These are phyloP conservation scores for Hirtodrosophila confusa DNA, from an alignment of 2,888 invertebrate species.

Conservation along the genomic window DNA sequence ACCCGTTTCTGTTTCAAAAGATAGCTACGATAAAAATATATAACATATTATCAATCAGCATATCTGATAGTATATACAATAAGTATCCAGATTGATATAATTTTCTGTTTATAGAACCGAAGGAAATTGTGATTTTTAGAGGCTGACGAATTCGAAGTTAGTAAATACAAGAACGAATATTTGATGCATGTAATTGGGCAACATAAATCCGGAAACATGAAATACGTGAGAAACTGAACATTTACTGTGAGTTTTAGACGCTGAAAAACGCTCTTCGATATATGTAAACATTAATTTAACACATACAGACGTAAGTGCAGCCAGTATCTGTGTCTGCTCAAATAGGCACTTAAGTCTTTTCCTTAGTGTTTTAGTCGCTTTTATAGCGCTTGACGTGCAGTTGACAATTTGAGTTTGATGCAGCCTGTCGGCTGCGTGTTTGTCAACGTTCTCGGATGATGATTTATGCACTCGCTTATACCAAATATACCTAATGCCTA, in stretches of 20 bases:
- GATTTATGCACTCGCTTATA: constrained; percentile 70
- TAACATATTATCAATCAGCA: too few relatives aligned
- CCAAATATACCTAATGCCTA: constrained; percentile 52
- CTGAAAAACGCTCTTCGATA: constrained; percentile 33
- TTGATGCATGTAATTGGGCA: constrained; percentile 53
- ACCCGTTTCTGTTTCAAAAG: too few relatives aligned
- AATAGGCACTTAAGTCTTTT: constrained; percentile 70
- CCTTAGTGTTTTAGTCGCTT: constrained; percentile 68
- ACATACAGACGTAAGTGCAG: constrained; percentile 45
- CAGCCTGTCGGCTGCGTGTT: constrained; percentile 37
- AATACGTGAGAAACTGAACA: constrained; percentile 83
- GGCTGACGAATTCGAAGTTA: neutral
- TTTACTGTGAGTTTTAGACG: constrained; percentile 38
- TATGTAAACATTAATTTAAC: constrained; percentile 45
- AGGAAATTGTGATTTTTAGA: neutral
- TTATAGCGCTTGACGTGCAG: constrained; percentile 78
- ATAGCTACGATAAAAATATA: too few relatives aligned
- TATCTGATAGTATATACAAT: too few relatives aligned
- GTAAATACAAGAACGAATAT: constrained; percentile 17
- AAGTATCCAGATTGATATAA: too few relatives aligned
- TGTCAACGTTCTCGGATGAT: constrained; percentile 58
- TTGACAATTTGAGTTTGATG: constrained; percentile 79
- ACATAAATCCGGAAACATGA: constrained; percentile 80
- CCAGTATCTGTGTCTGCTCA: constrained; percentile 34
- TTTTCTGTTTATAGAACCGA: too few relatives aligned